These are phyloP conservation scores for Halocaridina rubra DNA, from an alignment of 2,888 invertebrate species.

Conservation along the genomic window DNA sequence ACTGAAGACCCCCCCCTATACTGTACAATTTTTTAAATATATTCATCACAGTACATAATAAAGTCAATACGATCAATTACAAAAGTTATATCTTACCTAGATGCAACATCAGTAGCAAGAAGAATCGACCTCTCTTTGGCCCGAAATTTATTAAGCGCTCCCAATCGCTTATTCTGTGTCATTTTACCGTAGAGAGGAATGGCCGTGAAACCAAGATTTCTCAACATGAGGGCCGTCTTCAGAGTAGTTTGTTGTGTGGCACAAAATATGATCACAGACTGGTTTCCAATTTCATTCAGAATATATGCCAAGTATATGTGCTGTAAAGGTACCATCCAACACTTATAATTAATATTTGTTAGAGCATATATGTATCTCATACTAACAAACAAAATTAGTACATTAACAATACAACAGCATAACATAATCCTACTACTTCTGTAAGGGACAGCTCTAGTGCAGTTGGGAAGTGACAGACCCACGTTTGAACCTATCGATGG, in stretches of 20 bases:
- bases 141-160: conserved; percentile 95
- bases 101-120: conserved; percentile 98
- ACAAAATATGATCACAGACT: conserved; percentile 60
- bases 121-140: conserved; percentile 92
- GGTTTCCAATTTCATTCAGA: conserved; percentile 51
- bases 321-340: neutral
- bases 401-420: no score
- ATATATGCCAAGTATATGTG: conserved; percentile 56
- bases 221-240: conserved; percentile 60
- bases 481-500: no score
- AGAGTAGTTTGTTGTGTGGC: conserved; percentile 51
- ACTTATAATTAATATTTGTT: neutral
- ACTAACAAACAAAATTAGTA: no score
- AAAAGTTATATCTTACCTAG: no score
- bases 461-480: no score
- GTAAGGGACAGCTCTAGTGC: no score
- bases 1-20: no score
- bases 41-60: no score
- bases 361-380: no score
- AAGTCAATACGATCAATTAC: no score
- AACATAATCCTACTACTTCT: no score
- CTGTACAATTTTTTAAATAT: no score
- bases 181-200: conserved; percentile 99
- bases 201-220: conserved; percentile 78
- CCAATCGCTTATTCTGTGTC: conserved; percentile 96